Evolutionary conservation across 2,888 invertebrate genomes (phyloP).

Genomic region (Eristalis arbustorum): DNA sequence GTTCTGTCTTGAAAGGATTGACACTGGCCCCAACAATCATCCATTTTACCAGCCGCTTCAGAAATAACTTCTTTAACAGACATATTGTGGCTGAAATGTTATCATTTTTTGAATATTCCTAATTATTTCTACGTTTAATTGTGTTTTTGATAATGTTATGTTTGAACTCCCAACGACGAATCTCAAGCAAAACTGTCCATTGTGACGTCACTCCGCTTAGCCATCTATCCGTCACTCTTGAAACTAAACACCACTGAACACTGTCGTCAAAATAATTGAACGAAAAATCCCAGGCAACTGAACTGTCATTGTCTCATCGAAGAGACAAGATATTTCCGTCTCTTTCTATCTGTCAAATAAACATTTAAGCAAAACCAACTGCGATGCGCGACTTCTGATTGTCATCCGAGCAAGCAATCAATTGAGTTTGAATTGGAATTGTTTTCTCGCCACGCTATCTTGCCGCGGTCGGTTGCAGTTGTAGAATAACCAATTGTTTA

Average conservation of each 20-base stretch:
- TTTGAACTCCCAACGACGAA: too few relatives aligned
- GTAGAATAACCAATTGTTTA: constrained; percentile 6
- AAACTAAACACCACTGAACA: constrained; percentile 28
- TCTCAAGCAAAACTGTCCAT: too few relatives aligned
- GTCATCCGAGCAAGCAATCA: constrained; percentile 28
- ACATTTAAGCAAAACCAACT: constrained; percentile 27
- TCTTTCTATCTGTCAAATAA: constrained; percentile 39
- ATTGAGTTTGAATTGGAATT: constrained; percentile 28
- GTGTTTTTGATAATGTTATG: too few relatives aligned
- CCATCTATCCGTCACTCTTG: constrained; percentile 10
- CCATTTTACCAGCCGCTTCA: too few relatives aligned
- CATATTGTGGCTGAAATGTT: too few relatives aligned
- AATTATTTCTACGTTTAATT: too few relatives aligned
- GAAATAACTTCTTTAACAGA: too few relatives aligned
- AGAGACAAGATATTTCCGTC: not conserved
- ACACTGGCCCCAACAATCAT: too few relatives aligned
- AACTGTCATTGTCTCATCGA: constrained; percentile 27
- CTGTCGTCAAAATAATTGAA: constrained; percentile 8
- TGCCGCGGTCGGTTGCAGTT: constrained; percentile 7
- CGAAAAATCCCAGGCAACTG: constrained; percentile 7
- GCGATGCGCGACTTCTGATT: constrained; percentile 30
- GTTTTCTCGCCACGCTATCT: constrained; percentile 27
- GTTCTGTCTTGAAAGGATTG: too few relatives aligned
- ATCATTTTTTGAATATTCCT: too few relatives aligned
- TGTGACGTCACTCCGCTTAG: not conserved